Evolutionary conservation across 2,113 vertebrate species (phyloP).

Genomic region (Proterorhinus semilunaris): DNA sequence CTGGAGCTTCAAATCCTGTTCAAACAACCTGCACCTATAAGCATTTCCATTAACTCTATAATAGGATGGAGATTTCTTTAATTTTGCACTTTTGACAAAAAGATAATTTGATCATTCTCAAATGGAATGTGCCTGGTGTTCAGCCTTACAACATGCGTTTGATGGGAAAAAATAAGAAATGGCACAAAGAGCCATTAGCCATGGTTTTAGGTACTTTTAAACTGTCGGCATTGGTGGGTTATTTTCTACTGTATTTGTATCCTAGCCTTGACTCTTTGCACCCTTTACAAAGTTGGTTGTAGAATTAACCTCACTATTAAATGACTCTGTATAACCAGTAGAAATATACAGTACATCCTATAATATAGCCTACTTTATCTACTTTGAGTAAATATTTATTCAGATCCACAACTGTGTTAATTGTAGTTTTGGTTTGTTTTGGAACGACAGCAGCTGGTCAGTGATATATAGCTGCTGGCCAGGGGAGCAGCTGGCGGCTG

Average conservation of each 20-base stretch:
- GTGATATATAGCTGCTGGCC: slow-evolving; percentile 23
- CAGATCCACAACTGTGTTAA: neutral
- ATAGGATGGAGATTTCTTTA: slow-evolving; percentile 39
- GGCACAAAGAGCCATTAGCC: slow-evolving; percentile 64
- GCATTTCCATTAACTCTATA: slow-evolving; percentile 49
- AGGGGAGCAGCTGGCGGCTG: neutral
- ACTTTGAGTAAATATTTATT: neutral
- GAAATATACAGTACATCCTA: neutral
- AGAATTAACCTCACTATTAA: slow-evolving; percentile 18
- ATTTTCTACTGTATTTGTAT: slow-evolving; percentile 15
- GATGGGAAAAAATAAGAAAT: slow-evolving; percentile 17
- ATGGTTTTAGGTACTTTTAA: slow-evolving; percentile 49
- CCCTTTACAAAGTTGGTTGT: slow-evolving; percentile 39
- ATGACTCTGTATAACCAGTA: slow-evolving; percentile 9
- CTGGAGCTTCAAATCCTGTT: slow-evolving; percentile 34
- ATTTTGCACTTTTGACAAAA: slow-evolving; percentile 60
- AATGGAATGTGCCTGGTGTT: slow-evolving; percentile 63
- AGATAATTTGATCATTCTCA: slow-evolving; percentile 45
- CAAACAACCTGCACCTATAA: slow-evolving; percentile 57
- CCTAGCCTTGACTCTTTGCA: slow-evolving; percentile 27
- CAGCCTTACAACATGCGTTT: slow-evolving; percentile 75
- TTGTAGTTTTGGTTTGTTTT: neutral
- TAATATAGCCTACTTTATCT: neutral
- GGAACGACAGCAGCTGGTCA: slow-evolving; percentile 19
- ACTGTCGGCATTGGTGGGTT: slow-evolving; percentile 5